Evolutionary conservation across 2,888 invertebrate genomes (phyloP).

Genomic region (Conistra vaccinii): DNA sequence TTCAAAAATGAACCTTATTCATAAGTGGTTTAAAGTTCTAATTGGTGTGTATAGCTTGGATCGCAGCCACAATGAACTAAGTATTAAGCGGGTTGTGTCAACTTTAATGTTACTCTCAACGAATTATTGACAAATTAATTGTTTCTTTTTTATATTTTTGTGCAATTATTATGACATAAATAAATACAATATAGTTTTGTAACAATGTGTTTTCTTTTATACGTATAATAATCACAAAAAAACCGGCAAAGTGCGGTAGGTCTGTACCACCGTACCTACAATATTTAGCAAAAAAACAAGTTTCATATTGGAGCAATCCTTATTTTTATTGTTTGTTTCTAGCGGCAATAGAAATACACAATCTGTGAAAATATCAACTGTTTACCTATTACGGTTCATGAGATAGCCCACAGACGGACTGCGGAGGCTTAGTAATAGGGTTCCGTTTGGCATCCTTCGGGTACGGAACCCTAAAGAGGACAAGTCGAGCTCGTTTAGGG

Average conservation of each 20-base stretch:
- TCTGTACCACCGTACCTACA: too few species aligned
- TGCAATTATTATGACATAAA: conserved; percentile 64
- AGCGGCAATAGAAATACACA: too few species aligned
- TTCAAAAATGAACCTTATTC: conserved; percentile 12
- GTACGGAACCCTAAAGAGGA: too few species aligned
- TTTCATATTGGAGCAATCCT: too few species aligned
- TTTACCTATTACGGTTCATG: too few species aligned
- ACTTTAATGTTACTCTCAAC: conserved; percentile 41
- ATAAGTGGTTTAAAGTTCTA: background rate
- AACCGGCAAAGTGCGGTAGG: too few species aligned
- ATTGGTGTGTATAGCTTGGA: conserved; percentile 15
- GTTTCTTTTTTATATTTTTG: conserved; percentile 64
- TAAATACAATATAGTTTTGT: conserved; percentile 67
- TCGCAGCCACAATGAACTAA: conserved; percentile 34
- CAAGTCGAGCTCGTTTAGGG: background rate
- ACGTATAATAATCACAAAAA: background rate
- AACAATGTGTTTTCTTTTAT: conserved; percentile 49
- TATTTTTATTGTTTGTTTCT: too few species aligned
- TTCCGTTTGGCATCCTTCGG: too few species aligned
- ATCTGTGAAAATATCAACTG: too few species aligned
- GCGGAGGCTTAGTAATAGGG: too few species aligned
- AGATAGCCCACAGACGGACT: too few species aligned
- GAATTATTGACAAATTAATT: conserved; percentile 48
- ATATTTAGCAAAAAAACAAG: too few species aligned
- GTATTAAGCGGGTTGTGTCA: conserved; percentile 64